Evolutionary conservation across 2,888 invertebrate species (phyloP), one percentile per base, ranked within the genome.

Genomic region (Pycnomerus fuliginosus): DNA sequence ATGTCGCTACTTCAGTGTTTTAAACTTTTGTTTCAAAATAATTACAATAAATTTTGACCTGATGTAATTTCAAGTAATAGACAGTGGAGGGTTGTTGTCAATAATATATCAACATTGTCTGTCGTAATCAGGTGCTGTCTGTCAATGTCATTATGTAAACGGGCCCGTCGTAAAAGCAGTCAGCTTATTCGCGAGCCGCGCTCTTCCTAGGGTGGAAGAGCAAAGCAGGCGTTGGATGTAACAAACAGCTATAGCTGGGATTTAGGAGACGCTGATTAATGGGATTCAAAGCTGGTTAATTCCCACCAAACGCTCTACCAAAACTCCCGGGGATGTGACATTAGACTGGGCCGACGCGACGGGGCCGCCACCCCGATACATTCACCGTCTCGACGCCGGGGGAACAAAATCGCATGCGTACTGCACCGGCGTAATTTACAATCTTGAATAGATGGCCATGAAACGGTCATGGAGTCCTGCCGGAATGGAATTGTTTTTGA

Each of bases 251-350:
- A 71, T 70, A 70, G 67, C 68, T 54, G 56, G 70, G 69, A 69
- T 72, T 72, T 70, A 65, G 65, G 61, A 75, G 80, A 80, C 80
- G 79, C 80, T 81, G 81, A 81, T 81, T 81, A 81, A 82, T 81
- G 80, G 76, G 80, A 80, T 77, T 79, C 80, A 78, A 80, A 82
- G 80, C 81, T 72, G 72, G 72, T 75, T 77, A 79, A 80, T 80
- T 76, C 80, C 78, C 71, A 76, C 76, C 73, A 76, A 78, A 80
- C 78, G 75, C 77, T 75, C 72, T 69, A 65, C 70, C 71, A 71
- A 72, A 73, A 72, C 73, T 71, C 72, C 71, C 76, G 76, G n/a
- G 71, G 75, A 64, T 52, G 72, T 72, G 42, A 44, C 58, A 52
- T 62, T 53, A 67, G 68, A 65, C 56, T 60, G 62, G 65, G 61